These are phyloP conservation scores for Hipparchia sbordonii DNA, from an alignment of 2,888 invertebrate genomes.

Conservation along the genomic window DNA sequence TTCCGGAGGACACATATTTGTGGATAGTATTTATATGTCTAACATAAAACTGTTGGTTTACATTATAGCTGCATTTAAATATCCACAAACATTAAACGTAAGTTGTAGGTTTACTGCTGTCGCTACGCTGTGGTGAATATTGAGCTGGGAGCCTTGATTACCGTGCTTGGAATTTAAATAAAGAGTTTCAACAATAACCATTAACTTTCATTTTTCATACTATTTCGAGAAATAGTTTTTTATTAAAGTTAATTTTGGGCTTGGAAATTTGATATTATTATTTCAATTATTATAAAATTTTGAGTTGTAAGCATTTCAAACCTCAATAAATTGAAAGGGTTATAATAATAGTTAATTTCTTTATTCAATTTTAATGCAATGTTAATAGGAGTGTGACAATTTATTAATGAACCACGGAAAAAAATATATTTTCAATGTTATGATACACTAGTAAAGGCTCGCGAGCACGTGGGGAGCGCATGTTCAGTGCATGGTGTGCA, in stretches of 20 bases:
- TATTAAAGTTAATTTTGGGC: neutral
- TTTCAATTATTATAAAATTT: neutral
- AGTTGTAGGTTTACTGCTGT: slow-evolving; percentile 39
- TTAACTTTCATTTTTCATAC: neutral
- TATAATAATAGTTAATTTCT: neutral
- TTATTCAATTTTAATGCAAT: neutral
- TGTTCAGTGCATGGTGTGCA: slow-evolving; percentile 60
- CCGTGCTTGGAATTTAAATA: slow-evolving; percentile 45
- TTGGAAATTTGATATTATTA: neutral
- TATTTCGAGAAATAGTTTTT: neutral
- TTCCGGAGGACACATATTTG: neutral
- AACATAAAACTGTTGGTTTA: neutral
- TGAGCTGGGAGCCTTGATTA: slow-evolving; percentile 53
- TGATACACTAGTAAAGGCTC: slow-evolving; percentile 61
- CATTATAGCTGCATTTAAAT: neutral
- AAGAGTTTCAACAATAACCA: neutral
- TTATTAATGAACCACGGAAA: neutral
- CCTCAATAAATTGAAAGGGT: neutral
- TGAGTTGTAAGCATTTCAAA: neutral
- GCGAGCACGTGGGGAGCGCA: slow-evolving; percentile 72
- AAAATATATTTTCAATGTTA: neutral
- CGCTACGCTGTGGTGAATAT: slow-evolving; percentile 51
- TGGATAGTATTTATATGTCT: neutral
- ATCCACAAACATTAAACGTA: neutral
- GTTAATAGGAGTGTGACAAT: neutral